A percentile compares a stretch with the other conserved stretches of the same genome.
phyloP scores from a whole-genome alignment of 2,113 vertebrate genomes.

The Dascyllus trimaculatus region DNA sequence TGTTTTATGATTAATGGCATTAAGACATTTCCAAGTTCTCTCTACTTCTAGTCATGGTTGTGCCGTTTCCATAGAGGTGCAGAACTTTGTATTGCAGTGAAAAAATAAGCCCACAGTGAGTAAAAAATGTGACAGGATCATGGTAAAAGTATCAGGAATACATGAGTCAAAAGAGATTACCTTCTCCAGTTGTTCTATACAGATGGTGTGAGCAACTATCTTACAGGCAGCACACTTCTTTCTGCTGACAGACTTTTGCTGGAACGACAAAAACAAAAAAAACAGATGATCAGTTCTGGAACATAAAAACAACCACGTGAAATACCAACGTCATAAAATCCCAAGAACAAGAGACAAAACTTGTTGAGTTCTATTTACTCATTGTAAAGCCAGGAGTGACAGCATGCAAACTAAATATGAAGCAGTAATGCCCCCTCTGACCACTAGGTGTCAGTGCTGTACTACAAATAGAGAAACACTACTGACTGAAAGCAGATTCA shows the following conservation, averaged over 20 bases:
- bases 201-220: conserved; percentile 93
- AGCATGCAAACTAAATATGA: no score
- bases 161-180: conserved; percentile 68
- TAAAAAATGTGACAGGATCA: no score
- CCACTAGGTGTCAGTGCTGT: conserved; percentile 30
- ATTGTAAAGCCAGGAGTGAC: no score
- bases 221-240: conserved; percentile 96
- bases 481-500: not conserved
- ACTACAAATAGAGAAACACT: not conserved
- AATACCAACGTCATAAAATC: no score
- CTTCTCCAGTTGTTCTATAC: conserved; percentile 95
- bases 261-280: conserved; percentile 3
- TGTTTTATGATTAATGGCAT: no score
- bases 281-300: not conserved
- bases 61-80: no score
- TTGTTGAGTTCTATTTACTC: no score
- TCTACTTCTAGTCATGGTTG: no score
- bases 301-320: not conserved
- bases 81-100: no score
- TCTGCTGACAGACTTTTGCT: conserved; percentile 93
- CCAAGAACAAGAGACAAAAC: not conserved
- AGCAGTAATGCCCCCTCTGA: not conserved
- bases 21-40: no score
- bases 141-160: no score
- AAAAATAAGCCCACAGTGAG: no score